A percentile compares a stretch with the other conserved stretches of the same genome.
Conservation (phyloP, 2,797 vertebrate genomes). For the Parauchenoglanis punctatus region DNA sequence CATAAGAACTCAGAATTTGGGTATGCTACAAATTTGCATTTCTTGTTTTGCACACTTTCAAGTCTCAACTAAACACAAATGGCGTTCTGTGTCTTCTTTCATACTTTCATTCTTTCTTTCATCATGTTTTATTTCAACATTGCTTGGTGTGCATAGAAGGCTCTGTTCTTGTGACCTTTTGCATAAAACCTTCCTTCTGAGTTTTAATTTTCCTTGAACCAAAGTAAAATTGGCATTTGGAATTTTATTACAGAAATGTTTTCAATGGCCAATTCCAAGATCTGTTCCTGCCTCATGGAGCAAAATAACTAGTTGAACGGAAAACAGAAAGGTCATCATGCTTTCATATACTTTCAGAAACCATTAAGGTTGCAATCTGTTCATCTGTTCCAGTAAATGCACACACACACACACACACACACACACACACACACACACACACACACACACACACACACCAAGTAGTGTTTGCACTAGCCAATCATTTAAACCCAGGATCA, state of each 20-base stretch:
- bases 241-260: not conserved
- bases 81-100: not conserved
- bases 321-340: not conserved
- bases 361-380: conserved; percentile 4
- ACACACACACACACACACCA: not conserved
- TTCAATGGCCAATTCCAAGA: not conserved
- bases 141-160: not conserved
- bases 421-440: not conserved
- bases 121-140: not conserved
- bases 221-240: not conserved
- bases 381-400: not conserved
- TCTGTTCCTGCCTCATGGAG: not conserved
- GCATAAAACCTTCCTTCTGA: not conserved
- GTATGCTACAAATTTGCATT: not conserved
- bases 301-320: not conserved
- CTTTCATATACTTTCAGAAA: not conserved
- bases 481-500: conserved; percentile 1
- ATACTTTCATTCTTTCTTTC: not conserved
- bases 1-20: not conserved
- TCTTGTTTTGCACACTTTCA: not conserved
- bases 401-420: not conserved
- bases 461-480: not conserved
- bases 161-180: not conserved
- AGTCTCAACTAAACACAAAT: not conserved
- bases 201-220: not conserved